Evolutionary conservation across 2,113 vertebrate genomes (phyloP), one percentile per base, ranked within the genome.

Genomic region (Petrocephalus microphthalmus): DNA sequence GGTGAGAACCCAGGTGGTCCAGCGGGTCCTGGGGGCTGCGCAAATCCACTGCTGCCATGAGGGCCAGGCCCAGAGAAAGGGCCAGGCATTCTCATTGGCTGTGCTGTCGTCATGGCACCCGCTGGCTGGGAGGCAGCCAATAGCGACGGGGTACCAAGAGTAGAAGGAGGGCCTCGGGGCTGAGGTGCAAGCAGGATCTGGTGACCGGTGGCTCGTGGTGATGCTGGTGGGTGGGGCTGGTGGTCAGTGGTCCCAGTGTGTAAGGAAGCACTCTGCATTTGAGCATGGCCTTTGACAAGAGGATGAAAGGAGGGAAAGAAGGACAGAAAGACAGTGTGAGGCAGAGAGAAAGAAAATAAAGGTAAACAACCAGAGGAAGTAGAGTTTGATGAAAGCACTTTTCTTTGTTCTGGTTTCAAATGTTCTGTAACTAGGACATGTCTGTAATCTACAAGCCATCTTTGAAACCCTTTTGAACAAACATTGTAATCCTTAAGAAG

Each of bases 1-100:
- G 95, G 95, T 89, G 94, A 94, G 91, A 96, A 97, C 11, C 96
- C 97, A 88, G 93, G 49, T 37, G 94, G 95, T 89, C 94, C 90
- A 22, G 86, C 88, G 88, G 95, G 93, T 88, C 96, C 96, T 0
- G 94, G 91, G n/a, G 94, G 94, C 0, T 95, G 94, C 87, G 95
- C 96, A 87, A 96, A 95, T 88, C 94, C 95, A 53, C 94, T 90
- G 22, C 92, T 93, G 0, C 94, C 93, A 71, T 94, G 82, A 47
- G 94, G 92, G 25, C 91, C 89, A 3, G 96, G 90, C 0, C 95
- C 96, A 86, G 96, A 82, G 29, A 95, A 94, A 3, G 94, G 94
- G 29, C 94, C 93, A 60, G 95, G 94, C 89, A 95, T 93, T 86
- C 90, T 90, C 51, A 90, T 0, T 0, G 92, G 87, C 10, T 93